These are phyloP conservation scores for Hemiprocne comata DNA, from an alignment of 2,113 vertebrate species.

Conservation along the genomic window DNA sequence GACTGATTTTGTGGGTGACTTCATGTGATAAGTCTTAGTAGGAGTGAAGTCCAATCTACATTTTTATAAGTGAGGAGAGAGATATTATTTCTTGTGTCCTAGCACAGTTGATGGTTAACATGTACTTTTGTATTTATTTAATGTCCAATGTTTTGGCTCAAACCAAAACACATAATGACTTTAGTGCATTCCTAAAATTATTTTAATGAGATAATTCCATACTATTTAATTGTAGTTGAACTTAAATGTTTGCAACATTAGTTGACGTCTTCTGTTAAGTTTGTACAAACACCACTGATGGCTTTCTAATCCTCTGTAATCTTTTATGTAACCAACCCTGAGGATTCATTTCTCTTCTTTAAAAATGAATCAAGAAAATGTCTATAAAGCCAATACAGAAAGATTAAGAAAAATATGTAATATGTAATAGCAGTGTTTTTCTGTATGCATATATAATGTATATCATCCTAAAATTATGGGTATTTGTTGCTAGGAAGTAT, in stretches of 20 bases:
- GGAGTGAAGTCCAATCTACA: neutral
- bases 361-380: neutral
- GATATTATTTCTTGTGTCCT: neutral
- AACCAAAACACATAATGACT: neutral
- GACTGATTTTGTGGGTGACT: neutral
- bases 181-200: neutral
- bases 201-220: neutral
- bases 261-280: neutral
- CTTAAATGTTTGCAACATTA: neutral
- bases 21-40: neutral
- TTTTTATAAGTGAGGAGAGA: neutral
- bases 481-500: neutral
- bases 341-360: neutral
- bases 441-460: neutral
- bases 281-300: neutral
- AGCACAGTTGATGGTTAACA: neutral
- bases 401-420: neutral
- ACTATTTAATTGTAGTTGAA: neutral
- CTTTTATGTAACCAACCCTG: neutral
- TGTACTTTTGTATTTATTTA: neutral
- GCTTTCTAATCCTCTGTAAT: neutral
- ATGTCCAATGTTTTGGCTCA: too few relatives aligned
- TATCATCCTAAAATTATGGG: neutral
- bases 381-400: neutral
- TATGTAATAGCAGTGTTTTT: neutral